Conservation (phyloP, 2,797 vertebrate genomes). For the Gymnothorax javanicus region DNA sequence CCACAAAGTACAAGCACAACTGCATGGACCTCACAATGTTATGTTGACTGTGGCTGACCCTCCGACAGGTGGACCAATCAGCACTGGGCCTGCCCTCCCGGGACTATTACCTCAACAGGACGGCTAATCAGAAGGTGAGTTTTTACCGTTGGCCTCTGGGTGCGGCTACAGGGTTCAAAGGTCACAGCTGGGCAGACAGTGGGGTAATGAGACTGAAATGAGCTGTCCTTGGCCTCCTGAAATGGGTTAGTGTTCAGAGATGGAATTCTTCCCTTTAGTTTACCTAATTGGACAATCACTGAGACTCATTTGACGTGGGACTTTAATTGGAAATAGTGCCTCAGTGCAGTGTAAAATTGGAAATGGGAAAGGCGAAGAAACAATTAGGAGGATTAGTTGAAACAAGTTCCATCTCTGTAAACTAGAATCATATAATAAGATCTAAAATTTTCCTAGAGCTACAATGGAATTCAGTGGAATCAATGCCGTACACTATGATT, state of each 20-base stretch:
- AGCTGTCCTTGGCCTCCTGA: neutral
- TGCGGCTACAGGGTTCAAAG: neutral
- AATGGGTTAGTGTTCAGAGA: neutral
- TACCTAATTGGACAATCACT: neutral
- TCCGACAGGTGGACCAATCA: slow-evolving; percentile 87
- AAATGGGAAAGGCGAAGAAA: no score
- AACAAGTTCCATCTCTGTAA: no score
- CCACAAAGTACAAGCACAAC: neutral
- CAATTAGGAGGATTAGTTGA: no score
- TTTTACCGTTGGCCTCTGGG: neutral
- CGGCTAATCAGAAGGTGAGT: slow-evolving; percentile 90
- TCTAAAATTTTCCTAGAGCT: no score
- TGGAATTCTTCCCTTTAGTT: neutral
- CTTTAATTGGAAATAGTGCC: no score
- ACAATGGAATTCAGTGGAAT: no score
- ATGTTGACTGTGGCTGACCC: slow-evolving; percentile 34
- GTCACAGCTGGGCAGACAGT: neutral
- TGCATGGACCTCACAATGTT: neutral
- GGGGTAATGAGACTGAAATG: neutral
- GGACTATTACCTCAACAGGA: slow-evolving; percentile 97
- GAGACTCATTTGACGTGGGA: no score
- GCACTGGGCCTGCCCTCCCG: slow-evolving; percentile 90
- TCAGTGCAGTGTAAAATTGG: no score
- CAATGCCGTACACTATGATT: neutral
- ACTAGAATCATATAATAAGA: no score